phyloP scores from a whole-genome alignment of 64 coral and sea anemone genomes.

The Stylophora pistillata region DNA sequence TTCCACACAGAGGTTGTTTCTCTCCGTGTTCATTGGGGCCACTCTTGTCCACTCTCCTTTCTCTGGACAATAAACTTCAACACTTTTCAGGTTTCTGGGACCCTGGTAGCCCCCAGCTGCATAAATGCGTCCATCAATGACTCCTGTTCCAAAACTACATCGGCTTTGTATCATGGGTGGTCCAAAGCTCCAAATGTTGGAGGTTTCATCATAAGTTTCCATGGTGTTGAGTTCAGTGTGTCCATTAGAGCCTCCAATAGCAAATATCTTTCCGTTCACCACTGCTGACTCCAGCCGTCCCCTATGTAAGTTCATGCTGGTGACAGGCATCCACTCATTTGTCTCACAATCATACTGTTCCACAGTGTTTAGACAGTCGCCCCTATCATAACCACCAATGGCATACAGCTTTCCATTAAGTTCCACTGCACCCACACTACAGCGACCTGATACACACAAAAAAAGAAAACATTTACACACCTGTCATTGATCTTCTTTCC shows the following conservation, averaged over 20 bases:
- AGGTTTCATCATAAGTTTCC: conserved; percentile 60
- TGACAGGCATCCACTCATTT: conserved; percentile 90
- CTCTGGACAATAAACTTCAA: conserved; percentile 62
- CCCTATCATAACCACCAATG: conserved; percentile 97
- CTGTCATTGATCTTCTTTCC: too few species aligned
- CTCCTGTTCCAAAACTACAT: conserved; percentile 74
- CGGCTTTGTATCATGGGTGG: conserved; percentile 73
- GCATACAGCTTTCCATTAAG: conserved; percentile 85
- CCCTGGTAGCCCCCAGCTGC: conserved; percentile 81
- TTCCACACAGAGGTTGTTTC: conserved; percentile 74
- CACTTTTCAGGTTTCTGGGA: conserved; percentile 73
- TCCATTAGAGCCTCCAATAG: conserved; percentile 87
- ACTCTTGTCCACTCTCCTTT: conserved; percentile 58
- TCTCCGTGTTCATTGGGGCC: conserved; percentile 68
- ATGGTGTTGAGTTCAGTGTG: conserved; percentile 73
- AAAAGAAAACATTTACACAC: not conserved
- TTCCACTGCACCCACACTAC: conserved; percentile 83
- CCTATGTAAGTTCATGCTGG: conserved; percentile 67
- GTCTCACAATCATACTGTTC: conserved; percentile 73
- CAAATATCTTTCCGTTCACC: conserved; percentile 70
- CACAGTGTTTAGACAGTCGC: conserved; percentile 83
- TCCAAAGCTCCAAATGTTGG: conserved; percentile 59
- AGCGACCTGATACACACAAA: conserved; percentile 83
- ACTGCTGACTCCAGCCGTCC: conserved; percentile 74
- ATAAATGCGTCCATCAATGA: conserved; percentile 48